Evolutionary conservation across 2,113 vertebrate species (phyloP).

Genomic region (Cephalopholis sonnerati): DNA sequence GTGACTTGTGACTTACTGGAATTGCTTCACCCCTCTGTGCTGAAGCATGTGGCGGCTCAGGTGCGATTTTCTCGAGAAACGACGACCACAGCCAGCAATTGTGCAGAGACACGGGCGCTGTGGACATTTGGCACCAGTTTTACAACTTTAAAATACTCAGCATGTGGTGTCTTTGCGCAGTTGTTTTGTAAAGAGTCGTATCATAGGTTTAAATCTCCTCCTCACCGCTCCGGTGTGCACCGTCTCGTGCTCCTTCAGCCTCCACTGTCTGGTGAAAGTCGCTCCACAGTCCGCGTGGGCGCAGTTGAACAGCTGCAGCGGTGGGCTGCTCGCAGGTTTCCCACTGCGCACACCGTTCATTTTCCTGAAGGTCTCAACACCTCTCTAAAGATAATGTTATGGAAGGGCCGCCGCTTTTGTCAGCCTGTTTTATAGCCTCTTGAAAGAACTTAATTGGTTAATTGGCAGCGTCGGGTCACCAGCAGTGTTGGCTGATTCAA

Average conservation of each 20-base stretch:
- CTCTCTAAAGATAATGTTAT: background rate
- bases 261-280: slow-evolving; percentile 76
- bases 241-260: slow-evolving; percentile 79
- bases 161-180: background rate
- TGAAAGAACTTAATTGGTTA: slow-evolving; percentile 16
- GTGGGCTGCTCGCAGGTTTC: background rate
- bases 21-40: slow-evolving; percentile 73
- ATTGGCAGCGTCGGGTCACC: slow-evolving; percentile 34
- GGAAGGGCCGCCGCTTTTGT: background rate
- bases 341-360: slow-evolving; percentile 46
- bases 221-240: slow-evolving; percentile 82
- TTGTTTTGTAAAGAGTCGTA: no score
- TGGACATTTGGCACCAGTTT: background rate
- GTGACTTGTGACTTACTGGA: slow-evolving; percentile 63
- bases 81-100: slow-evolving; percentile 68
- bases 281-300: slow-evolving; percentile 73
- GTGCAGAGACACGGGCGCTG: slow-evolving; percentile 80
- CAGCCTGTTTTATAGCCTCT: slow-evolving; percentile 46
- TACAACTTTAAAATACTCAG: background rate
- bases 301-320: slow-evolving; percentile 70
- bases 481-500: background rate
- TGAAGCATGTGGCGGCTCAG: slow-evolving; percentile 74
- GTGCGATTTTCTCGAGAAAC: slow-evolving; percentile 76
- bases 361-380: background rate
- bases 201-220: no score